Conservation (phyloP, 2,888 invertebrate species). For the Trimorus sp. region DNA sequence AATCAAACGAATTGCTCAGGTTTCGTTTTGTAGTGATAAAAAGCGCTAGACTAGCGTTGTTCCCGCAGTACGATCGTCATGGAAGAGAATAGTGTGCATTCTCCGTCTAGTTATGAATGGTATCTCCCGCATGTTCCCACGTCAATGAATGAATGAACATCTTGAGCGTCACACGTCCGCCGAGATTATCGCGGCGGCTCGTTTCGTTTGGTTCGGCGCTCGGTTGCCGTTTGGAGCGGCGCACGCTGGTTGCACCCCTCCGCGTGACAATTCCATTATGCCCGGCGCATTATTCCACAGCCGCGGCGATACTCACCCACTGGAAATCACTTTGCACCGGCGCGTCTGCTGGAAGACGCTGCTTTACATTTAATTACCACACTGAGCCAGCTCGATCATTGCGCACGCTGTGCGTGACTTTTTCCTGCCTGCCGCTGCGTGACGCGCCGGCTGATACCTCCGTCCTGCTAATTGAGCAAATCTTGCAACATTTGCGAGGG, state of each 20-base stretch:
- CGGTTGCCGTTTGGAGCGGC: conserved; percentile 30
- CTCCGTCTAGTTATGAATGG: conserved; percentile 45
- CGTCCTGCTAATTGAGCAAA: neutral
- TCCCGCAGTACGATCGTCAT: too few species aligned
- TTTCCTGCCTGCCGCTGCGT: too few species aligned
- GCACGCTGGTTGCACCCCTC: conserved; percentile 34
- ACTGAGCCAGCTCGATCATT: too few species aligned
- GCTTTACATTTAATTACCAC: conserved; percentile 12
- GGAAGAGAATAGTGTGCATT: conserved; percentile 34
- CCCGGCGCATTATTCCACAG: conserved; percentile 27
- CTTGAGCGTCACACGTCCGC: conserved; percentile 47
- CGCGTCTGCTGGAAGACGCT: neutral
- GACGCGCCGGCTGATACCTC: too few species aligned
- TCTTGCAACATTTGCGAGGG: too few species aligned
- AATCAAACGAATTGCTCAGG: too few species aligned
- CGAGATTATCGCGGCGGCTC: conserved; percentile 37
- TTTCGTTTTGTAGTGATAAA: too few species aligned
- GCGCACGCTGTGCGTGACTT: too few species aligned
- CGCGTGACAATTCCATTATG: conserved; percentile 23
- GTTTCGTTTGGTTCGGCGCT: conserved; percentile 39
- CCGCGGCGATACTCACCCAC: conserved; percentile 22
- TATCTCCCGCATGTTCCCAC: conserved; percentile 51
- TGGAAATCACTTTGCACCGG: conserved; percentile 17
- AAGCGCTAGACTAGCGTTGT: too few species aligned
- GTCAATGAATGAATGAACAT: conserved; percentile 57